Evolutionary conservation across 2,797 vertebrate species (phyloP).

Genomic region (Melanotaenia trifasciata): DNA sequence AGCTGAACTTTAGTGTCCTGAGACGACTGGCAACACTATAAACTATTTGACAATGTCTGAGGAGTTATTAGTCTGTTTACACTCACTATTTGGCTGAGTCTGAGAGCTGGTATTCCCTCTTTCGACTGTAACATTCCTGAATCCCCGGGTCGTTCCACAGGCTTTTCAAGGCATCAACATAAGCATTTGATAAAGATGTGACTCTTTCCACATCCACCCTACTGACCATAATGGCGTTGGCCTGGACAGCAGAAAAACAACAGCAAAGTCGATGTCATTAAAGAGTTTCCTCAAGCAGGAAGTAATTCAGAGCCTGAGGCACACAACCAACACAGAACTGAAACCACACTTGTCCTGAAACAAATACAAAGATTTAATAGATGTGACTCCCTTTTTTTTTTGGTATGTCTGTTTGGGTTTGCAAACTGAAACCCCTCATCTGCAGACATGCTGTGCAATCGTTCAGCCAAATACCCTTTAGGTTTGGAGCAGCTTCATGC

Average conservation of each 20-base stretch:
- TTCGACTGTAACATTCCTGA: slow-evolving; percentile 92
- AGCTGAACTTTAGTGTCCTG: slow-evolving; percentile 7
- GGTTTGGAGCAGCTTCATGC: background rate
- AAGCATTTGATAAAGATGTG: slow-evolving; percentile 85
- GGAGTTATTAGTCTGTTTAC: slow-evolving; percentile 43
- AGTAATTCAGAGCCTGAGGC: slow-evolving; percentile 1
- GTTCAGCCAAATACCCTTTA: background rate
- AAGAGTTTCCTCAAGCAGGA: background rate
- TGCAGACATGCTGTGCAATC: slow-evolving; percentile 1
- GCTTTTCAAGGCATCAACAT: slow-evolving; percentile 93
- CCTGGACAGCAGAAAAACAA: slow-evolving; percentile 73
- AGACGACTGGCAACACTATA: slow-evolving; percentile 40
- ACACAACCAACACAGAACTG: background rate
- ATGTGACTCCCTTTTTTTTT: background rate
- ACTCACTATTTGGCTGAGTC: slow-evolving; percentile 99
- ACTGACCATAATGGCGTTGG: slow-evolving; percentile 86
- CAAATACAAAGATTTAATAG: slow-evolving; percentile 18
- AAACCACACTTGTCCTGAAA: background rate
- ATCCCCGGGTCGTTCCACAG: slow-evolving; percentile 96
- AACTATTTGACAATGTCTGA: slow-evolving; percentile 43
- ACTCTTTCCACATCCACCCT: slow-evolving; percentile 92
- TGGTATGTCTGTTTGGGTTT: background rate
- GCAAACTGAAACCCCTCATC: background rate
- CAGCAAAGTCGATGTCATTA: background rate
- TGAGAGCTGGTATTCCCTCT: slow-evolving; percentile 96